phyloP scores from a whole-genome alignment of 2,888 invertebrate species.

The Muschampia plurimacula region DNA sequence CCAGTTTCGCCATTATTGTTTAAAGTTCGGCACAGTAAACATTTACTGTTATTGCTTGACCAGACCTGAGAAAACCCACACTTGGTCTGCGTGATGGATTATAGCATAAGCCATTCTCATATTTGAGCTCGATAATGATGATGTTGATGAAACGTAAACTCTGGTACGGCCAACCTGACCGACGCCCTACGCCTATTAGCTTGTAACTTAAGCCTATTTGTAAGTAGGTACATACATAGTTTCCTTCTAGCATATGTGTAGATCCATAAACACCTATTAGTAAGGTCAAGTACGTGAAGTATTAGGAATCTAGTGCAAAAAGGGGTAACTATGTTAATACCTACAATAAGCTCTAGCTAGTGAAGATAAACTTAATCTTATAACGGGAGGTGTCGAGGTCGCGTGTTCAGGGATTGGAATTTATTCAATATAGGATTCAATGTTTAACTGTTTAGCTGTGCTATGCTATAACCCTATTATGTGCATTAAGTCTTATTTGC shows the following conservation, averaged over 20 bases:
- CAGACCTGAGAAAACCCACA: too few relatives aligned
- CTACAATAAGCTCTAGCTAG: constrained; percentile 21
- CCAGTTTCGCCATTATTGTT: too few relatives aligned
- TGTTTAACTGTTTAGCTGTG: background rate
- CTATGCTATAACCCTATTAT: background rate
- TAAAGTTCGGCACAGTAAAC: too few relatives aligned
- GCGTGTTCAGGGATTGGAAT: constrained; percentile 1
- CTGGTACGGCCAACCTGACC: too few relatives aligned
- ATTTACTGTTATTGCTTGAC: too few relatives aligned
- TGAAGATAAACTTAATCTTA: constrained; percentile 31
- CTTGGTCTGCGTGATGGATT: too few relatives aligned
- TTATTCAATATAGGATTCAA: background rate
- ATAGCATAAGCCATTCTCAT: too few relatives aligned
- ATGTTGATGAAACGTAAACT: too few relatives aligned
- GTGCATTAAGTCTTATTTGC: background rate
- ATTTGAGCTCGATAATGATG: too few relatives aligned
- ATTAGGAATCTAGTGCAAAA: constrained; percentile 17
- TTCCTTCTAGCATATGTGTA: background rate
- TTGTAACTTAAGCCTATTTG: too few relatives aligned
- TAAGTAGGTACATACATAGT: background rate
- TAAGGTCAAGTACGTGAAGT: constrained; percentile 6
- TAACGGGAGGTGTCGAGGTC: constrained; percentile 20
- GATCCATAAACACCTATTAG: background rate
- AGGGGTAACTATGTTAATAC: constrained; percentile 11
- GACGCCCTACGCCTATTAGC: too few relatives aligned